Percentiles rank a stretch among this genome's conserved stretches.
These are phyloP conservation scores for Astur gentilis DNA, from an alignment of 2,113 vertebrate species.

Conservation along the genomic window DNA sequence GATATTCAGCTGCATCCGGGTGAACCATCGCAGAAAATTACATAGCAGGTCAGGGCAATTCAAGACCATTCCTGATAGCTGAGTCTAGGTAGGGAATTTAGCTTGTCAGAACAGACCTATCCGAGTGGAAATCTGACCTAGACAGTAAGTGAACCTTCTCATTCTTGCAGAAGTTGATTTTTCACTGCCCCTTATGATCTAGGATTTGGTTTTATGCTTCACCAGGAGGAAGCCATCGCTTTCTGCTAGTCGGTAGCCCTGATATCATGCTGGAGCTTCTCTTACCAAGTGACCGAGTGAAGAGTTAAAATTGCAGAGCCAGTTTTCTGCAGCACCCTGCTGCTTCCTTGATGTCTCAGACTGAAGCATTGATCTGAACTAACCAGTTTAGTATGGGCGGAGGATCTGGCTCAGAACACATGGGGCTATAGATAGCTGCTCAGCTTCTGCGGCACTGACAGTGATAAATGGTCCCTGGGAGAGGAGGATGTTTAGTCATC, in stretches of 20 bases:
- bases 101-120: background rate
- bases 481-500: background rate
- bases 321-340: background rate
- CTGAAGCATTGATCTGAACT: background rate
- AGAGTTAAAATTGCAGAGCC: background rate
- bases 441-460: background rate
- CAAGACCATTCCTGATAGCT: background rate
- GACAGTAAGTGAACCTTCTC: background rate
- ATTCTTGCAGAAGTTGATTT: background rate
- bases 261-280: background rate
- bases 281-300: background rate
- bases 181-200: background rate
- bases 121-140: background rate
- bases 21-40: background rate
- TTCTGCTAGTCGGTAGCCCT: background rate
- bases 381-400: background rate
- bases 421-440: background rate
- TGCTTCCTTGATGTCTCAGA: background rate
- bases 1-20: background rate
- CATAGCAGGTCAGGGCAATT: accelerated
- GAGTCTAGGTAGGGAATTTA: background rate
- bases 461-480: background rate
- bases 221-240: background rate
- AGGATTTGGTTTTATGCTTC: background rate
- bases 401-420: background rate